Base-by-base conservation (phyloP, 2,888 invertebrate genomes). In the Platerodrilus igneus region DNA sequence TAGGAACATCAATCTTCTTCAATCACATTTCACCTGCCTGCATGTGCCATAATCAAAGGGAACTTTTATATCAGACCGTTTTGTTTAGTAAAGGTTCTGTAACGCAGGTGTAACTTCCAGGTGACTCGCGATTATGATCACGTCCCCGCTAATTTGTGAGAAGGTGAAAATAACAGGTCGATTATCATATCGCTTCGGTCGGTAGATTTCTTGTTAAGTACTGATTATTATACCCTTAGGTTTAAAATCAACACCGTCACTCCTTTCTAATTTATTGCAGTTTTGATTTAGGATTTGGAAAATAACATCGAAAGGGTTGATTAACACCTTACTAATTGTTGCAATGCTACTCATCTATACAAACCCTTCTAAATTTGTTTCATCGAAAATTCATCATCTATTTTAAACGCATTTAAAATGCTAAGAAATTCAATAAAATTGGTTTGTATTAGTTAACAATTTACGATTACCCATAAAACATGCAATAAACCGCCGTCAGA, bases 111-210 rank as follows among this genome's bases (percentile, higher is more conserved):
- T 56, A 58, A 34, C 38, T 43, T 47, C 55, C 59, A 58, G 58
- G 58, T 59, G 57, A 58, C 55, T 45, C 49, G n/a, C n/a, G 42
- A 41, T 37, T 46, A 26, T 46, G 57, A 58, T 57, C 59, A 53
- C 55, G 58, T 56, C 59, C n/a, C 63, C 58, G 63, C 62, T 64
- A 66, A 66, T 66, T 65, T 64, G 61, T 62, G 59, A 64, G 62
- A 60, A 66, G 66, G 66, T 63, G 66, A 66, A 66, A 65, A 66
- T 66, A 64, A 65, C 64, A 66, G 59, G 52, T 49, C 64, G 62
- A 64, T 64, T 66, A 66, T 63, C 64, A 58, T 63, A 64, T 42
- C 47, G 47, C 45, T 47, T 51, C 47, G 50, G 51, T 52, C 55
- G 44, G 41, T 27, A 38, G 38, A 45, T 44, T 46, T 47, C 36